A percentile compares a stretch with the other conserved stretches of the same genome.
Evolutionary conservation across 2,888 invertebrate species (phyloP).

Genomic region (Kuschelorhynchus macadamiae): DNA sequence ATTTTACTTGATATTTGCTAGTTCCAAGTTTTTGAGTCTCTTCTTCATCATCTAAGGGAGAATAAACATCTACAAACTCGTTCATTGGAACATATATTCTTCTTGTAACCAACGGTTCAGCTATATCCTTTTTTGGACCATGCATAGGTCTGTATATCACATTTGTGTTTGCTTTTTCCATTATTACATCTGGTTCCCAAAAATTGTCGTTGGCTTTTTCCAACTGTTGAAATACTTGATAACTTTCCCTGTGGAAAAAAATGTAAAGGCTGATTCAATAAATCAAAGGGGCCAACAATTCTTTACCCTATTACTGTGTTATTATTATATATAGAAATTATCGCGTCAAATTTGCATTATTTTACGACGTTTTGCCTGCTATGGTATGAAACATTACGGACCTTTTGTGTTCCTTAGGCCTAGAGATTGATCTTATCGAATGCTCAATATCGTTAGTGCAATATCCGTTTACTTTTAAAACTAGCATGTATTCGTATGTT

Average conservation of each 20-base stretch:
- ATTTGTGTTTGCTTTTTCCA: constrained; percentile 76
- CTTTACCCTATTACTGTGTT: no score
- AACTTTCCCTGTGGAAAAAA: constrained; percentile 71
- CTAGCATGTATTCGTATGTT: no score
- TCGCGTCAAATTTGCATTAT: no score
- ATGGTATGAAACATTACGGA: no score
- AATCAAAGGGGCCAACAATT: neutral
- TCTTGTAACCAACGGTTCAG: constrained; percentile 75
- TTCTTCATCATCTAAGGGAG: constrained; percentile 69
- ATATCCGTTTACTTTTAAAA: no score
- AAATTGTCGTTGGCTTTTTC: constrained; percentile 71
- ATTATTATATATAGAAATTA: no score
- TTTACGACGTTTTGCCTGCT: no score
- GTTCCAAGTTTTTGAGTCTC: constrained; percentile 58
- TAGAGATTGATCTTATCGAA: no score
- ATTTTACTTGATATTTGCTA: constrained; percentile 49
- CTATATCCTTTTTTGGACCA: constrained; percentile 64
- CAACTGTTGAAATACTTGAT: constrained; percentile 65
- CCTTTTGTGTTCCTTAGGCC: no score
- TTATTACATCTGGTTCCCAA: constrained; percentile 79
- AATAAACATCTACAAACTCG: constrained; percentile 81
- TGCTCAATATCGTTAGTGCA: no score
- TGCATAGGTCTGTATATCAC: constrained; percentile 71
- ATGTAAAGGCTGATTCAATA: neutral
- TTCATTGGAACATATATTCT: constrained; percentile 77